Evolutionary conservation across 2,888 invertebrate species (phyloP), one percentile per base, ranked within the genome.

Genomic region (Drosophila tripunctata): DNA sequence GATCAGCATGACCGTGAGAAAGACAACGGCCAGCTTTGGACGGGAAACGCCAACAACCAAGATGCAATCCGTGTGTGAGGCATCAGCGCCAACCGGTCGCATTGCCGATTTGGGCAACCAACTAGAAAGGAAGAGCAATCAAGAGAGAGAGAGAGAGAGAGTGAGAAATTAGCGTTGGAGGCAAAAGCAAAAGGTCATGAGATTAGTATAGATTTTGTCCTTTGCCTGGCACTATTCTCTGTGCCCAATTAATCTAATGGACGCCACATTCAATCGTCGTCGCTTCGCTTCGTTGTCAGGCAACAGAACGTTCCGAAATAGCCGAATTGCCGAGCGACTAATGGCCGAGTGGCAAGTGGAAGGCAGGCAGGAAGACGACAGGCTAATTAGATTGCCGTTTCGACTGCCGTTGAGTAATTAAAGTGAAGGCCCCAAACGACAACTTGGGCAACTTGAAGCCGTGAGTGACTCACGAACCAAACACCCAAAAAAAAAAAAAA

Each of bases 31-130:
- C 93, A 96, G 94, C 92, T 95, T 96, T 88, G 96, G 96, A 92
- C 96, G 94, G 91, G 96, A 95, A 89, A 96, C 95, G 83, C 96
- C 96, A 89, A 96, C 95, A 89, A 96, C 95, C 88, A 96, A 92
- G 90, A 96, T 95, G 93, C 96, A 96, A 92, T 96, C 96, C 79
- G 89, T 88, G 81, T 91, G 91, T 91, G 96, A 94, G 91, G 95
- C 94, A 92, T 96, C 96, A 92, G 95, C 94, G 92, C 96, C 96
- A 91, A 94, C 95, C 90, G 96, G 95, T 92, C 95, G 94, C 94
- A 96, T 96, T 89, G 95, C 95, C 90, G 95, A 89, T 91, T 95
- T 94, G 87, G 95, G 94, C 92, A 96, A 94, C 95, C 96, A 96
- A 94, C 96, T 96, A 10, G n/a, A 7, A 21, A 31, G 3, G 27